Percentiles rank a stretch among this genome's conserved stretches.
phyloP scores from a whole-genome alignment of 1,140 invertebrate species.

The Chelonus insularis region DNA sequence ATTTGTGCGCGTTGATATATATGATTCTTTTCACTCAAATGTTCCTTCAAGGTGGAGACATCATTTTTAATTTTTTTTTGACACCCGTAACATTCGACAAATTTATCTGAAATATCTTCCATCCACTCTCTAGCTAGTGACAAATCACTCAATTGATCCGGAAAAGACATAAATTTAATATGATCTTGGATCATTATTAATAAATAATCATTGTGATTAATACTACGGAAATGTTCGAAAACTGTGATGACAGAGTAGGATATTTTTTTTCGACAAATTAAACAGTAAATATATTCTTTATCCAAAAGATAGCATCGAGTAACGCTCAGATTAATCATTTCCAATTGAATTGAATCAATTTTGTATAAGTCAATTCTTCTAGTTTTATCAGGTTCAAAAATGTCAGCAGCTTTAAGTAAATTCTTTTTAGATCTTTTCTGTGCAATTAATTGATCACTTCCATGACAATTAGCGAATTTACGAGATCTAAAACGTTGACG shows the following conservation, averaged over 20 bases:
- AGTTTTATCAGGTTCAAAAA: too few relatives aligned
- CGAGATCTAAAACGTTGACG: too few relatives aligned
- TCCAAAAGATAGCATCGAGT: background rate
- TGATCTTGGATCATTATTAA: background rate
- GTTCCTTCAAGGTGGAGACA: background rate
- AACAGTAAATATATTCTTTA: background rate
- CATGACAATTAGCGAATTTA: too few relatives aligned
- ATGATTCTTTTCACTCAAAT: background rate
- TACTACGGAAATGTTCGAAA: background rate
- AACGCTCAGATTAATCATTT: background rate
- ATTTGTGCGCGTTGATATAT: too few relatives aligned
- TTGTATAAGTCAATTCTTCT: background rate
- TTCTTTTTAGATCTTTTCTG: too few relatives aligned
- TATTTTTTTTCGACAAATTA: background rate
- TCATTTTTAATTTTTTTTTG: too few relatives aligned
- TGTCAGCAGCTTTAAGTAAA: too few relatives aligned
- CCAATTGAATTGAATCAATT: background rate
- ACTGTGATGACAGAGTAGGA: background rate
- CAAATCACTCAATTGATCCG: background rate
- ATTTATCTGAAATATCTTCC: background rate
- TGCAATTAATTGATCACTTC: too few relatives aligned
- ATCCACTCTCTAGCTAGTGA: background rate
- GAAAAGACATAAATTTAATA: background rate
- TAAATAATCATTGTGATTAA: background rate
- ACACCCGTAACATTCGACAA: background rate